Conservation (phyloP, 2,888 invertebrate genomes). For the Drosophila suboccidentalis region DNA sequence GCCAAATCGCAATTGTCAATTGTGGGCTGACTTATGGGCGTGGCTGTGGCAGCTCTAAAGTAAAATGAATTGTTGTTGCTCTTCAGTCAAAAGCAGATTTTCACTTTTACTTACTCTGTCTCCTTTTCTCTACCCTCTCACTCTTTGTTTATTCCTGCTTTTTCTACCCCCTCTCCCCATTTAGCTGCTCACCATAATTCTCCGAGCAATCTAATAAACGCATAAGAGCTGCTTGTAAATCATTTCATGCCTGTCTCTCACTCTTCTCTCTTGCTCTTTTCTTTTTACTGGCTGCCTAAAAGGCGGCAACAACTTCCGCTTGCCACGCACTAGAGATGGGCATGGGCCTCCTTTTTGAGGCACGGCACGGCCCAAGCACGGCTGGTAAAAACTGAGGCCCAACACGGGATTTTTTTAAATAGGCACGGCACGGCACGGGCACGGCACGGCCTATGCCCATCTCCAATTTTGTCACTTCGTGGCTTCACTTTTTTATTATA, state of each 20-base stretch:
- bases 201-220: conserved; percentile 45
- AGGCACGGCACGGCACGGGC: too few relatives aligned
- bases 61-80: background rate
- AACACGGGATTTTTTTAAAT: too few relatives aligned
- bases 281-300: conserved; percentile 51
- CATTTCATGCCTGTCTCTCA: conserved; percentile 32
- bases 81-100: too few relatives aligned
- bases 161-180: background rate
- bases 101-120: background rate
- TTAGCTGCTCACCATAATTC: conserved; percentile 4
- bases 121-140: background rate
- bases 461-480: too few relatives aligned
- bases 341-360: too few relatives aligned
- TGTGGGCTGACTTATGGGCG: conserved; percentile 20
- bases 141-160: background rate
- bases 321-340: conserved; percentile 42
- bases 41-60: conserved; percentile 13
- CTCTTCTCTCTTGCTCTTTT: conserved; percentile 1
- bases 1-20: background rate
- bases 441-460: too few relatives aligned
- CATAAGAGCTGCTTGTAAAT: conserved; percentile 57
- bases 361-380: too few relatives aligned
- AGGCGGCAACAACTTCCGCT: conserved; percentile 64
- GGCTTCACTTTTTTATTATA: too few relatives aligned
- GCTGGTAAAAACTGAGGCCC: too few relatives aligned